Conservation (phyloP, 2,113 vertebrate species). For the Excalfactoria chinensis region DNA sequence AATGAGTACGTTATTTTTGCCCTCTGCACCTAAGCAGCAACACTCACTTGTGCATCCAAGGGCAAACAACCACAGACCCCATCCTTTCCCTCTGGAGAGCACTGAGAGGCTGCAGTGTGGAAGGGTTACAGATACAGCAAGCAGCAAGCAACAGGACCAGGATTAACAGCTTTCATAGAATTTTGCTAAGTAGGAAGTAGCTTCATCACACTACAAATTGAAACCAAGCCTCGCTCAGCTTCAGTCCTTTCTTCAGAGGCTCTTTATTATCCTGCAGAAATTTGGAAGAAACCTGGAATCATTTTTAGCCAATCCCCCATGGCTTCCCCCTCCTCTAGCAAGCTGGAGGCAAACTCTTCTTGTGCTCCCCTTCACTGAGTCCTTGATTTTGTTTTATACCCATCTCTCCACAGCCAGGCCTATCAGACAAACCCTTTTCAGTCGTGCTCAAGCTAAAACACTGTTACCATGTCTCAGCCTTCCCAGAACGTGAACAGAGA, state of each 20-base stretch:
- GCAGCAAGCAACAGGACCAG: not conserved
- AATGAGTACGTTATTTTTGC: not conserved
- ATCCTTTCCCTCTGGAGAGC: not conserved
- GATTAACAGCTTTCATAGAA: not conserved
- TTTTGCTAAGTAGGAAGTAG: not conserved
- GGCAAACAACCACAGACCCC: not conserved
- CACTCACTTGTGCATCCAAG: not conserved
- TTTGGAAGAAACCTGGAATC: not conserved
- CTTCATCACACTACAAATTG: not conserved
- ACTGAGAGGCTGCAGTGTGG: not conserved
- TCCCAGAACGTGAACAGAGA: not conserved
- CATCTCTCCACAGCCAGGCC: not conserved
- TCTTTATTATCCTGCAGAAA: not conserved
- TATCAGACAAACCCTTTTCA: not conserved
- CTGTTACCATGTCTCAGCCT: not conserved
- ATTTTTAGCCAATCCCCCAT: not conserved
- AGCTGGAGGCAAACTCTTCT: not conserved
- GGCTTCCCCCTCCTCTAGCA: not conserved
- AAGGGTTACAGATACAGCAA: not conserved
- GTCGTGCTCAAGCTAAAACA: not conserved
- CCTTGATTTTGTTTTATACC: not conserved
- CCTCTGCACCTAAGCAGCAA: not conserved
- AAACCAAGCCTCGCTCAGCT: not conserved
- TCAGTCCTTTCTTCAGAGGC: not conserved
- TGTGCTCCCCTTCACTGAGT: not conserved